phyloP scores from a whole-genome alignment of 1,140 invertebrate species.

The Cotesia vestalis region DNA sequence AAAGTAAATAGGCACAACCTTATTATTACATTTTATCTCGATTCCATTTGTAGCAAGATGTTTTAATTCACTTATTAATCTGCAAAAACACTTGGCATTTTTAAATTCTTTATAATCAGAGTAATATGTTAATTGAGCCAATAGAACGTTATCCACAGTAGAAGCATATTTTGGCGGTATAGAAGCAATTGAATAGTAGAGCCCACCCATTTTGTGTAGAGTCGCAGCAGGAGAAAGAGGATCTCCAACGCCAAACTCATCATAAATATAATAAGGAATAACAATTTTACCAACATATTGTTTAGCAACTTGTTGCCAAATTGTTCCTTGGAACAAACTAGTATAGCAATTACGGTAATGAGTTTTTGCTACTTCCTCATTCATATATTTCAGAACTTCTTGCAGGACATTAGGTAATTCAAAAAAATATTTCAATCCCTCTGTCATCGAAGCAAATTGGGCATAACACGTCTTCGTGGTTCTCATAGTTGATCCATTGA shows the following conservation, averaged over 20 bases:
- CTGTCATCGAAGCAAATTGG: slow-evolving; percentile 6
- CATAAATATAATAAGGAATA: slow-evolving; percentile 8
- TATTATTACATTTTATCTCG: neutral
- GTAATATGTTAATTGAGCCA: slow-evolving; percentile 1
- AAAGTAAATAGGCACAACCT: neutral
- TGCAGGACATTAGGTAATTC: slow-evolving; percentile 18
- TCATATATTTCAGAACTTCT: slow-evolving; percentile 20
- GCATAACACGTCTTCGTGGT: slow-evolving; percentile 29
- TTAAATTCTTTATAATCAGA: neutral
- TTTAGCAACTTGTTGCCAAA: slow-evolving; percentile 2
- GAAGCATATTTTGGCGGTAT: neutral
- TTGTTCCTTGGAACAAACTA: slow-evolving; percentile 28
- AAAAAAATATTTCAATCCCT: slow-evolving; percentile 22
- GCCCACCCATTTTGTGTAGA: slow-evolving; percentile 8
- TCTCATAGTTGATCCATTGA: slow-evolving; percentile 24
- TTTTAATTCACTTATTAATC: neutral
- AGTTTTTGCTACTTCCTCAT: slow-evolving; percentile 1
- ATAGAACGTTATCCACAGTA: neutral
- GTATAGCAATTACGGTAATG: neutral
- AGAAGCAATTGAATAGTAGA: slow-evolving; percentile 3
- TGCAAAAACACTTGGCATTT: neutral
- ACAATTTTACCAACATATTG: neutral
- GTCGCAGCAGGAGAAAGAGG: slow-evolving; percentile 1
- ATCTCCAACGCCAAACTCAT: slow-evolving; percentile 4
- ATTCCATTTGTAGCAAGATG: neutral